phyloP scores from a whole-genome alignment of 2,888 invertebrate genomes.

The Drosophila sordidapex region DNA sequence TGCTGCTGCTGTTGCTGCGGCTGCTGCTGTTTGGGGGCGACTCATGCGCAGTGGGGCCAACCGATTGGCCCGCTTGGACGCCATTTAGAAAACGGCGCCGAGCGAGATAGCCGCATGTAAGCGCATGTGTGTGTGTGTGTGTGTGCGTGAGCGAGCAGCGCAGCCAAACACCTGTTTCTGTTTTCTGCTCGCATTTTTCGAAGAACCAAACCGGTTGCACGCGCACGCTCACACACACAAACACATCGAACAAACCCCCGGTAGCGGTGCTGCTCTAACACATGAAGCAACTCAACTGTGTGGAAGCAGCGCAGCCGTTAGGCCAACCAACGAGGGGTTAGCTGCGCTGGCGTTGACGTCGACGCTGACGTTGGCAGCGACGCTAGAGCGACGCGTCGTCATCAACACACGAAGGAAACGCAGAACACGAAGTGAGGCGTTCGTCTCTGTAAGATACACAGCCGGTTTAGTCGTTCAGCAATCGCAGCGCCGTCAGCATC shows the following conservation, averaged over 20 bases:
- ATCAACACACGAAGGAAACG: slow-evolving; percentile 13
- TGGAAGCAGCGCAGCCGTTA: slow-evolving; percentile 17
- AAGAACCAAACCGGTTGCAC: slow-evolving; percentile 65
- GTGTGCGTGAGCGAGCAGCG: slow-evolving; percentile 58
- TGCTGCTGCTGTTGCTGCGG: slow-evolving; percentile 19
- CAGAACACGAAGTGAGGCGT: slow-evolving; percentile 37
- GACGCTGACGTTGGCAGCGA: slow-evolving; percentile 20
- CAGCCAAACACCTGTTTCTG: slow-evolving; percentile 72
- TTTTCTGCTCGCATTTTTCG: slow-evolving; percentile 43
- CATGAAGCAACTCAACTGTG: not conserved
- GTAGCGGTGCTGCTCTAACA: slow-evolving; percentile 48
- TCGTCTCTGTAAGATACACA: slow-evolving; percentile 32
- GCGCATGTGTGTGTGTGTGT: not conserved
- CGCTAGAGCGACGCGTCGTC: slow-evolving; percentile 1
- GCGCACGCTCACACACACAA: slow-evolving; percentile 9
- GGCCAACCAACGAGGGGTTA: slow-evolving; percentile 52
- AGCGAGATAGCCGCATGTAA: slow-evolving; percentile 41
- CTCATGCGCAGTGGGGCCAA: slow-evolving; percentile 81
- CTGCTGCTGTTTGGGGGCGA: slow-evolving; percentile 44
- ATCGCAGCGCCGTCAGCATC: slow-evolving; percentile 82
- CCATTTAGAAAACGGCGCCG: slow-evolving; percentile 80
- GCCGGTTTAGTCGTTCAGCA: slow-evolving; percentile 85
- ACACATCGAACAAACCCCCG: not conserved
- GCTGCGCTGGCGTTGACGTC: slow-evolving; percentile 43
- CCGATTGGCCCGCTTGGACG: slow-evolving; percentile 84